Conservation (phyloP, 2,113 vertebrate species). For the Hippopotamus amphibius region DNA sequence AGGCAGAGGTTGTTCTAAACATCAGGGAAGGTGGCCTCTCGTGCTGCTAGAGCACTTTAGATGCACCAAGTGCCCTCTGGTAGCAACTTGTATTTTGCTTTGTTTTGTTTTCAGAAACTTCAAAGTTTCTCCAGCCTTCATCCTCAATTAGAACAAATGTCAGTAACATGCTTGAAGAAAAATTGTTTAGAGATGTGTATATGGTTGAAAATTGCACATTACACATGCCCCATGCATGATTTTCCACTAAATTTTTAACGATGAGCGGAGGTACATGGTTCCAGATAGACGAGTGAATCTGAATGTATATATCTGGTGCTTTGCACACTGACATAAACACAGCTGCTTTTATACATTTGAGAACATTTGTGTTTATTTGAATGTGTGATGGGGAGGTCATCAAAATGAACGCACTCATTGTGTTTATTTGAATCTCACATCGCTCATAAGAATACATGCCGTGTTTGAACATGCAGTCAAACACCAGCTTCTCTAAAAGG, state of each 20-base stretch:
- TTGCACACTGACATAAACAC: slow-evolving; percentile 84
- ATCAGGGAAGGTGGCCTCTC: slow-evolving; percentile 48
- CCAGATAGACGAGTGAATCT: slow-evolving; percentile 78
- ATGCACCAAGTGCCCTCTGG: slow-evolving; percentile 60
- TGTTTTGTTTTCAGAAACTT: slow-evolving; percentile 82
- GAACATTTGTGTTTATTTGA: slow-evolving; percentile 86
- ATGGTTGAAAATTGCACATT: slow-evolving; percentile 82
- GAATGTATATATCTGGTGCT: slow-evolving; percentile 84
- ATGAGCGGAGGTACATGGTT: slow-evolving; percentile 74
- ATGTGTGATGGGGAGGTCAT: slow-evolving; percentile 85
- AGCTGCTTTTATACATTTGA: slow-evolving; percentile 84
- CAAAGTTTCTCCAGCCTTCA: slow-evolving; percentile 83
- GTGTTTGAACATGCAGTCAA: slow-evolving; percentile 81
- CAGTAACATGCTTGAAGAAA: slow-evolving; percentile 83
- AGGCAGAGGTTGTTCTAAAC: background rate
- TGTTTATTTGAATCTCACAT: slow-evolving; percentile 86
- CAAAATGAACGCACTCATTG: slow-evolving; percentile 80
- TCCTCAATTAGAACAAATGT: slow-evolving; percentile 83
- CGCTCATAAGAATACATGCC: slow-evolving; percentile 80
- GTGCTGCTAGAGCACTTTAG: background rate
- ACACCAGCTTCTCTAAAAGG: slow-evolving; percentile 79
- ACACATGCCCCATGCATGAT: slow-evolving; percentile 80
- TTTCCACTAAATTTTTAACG: slow-evolving; percentile 82
- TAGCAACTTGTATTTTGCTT: slow-evolving; percentile 79
- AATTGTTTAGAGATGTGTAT: slow-evolving; percentile 84